Evolutionary conservation across 1,140 invertebrate genomes (phyloP).

Genomic region (Gonatopus flavifemur): DNA sequence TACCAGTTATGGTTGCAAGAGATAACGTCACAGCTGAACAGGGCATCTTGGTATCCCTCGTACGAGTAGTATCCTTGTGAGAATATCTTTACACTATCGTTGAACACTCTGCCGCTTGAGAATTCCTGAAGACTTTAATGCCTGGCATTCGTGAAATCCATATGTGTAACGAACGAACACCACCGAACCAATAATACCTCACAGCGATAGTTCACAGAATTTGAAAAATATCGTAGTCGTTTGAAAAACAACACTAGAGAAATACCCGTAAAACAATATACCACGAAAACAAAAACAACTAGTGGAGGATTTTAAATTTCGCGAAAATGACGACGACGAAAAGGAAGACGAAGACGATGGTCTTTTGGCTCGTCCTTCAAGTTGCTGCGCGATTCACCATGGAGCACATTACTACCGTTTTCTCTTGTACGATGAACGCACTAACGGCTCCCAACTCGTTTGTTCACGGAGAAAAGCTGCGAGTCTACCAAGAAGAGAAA

Average conservation of each 20-base stretch:
- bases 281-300: background rate
- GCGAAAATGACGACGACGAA: background rate
- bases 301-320: too few relatives aligned
- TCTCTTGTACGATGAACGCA: conserved; percentile 34
- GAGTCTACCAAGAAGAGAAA: conserved; percentile 26
- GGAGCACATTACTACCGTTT: conserved; percentile 42
- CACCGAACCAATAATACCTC: too few relatives aligned
- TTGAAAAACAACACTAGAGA: too few relatives aligned
- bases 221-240: too few relatives aligned
- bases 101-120: too few relatives aligned
- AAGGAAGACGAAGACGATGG: background rate
- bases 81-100: background rate
- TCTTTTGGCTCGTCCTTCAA: conserved; percentile 19
- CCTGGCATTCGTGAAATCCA: background rate
- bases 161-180: too few relatives aligned
- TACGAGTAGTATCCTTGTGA: background rate
- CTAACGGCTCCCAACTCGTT: conserved; percentile 37
- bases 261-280: background rate
- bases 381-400: conserved; percentile 24
- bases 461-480: conserved; percentile 43
- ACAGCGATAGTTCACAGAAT: too few relatives aligned
- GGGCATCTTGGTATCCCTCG: conserved; percentile 70
- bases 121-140: background rate
- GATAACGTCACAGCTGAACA: conserved; percentile 93
- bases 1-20: conserved; percentile 90